Percentiles rank a stretch among this genome's conserved stretches.
phyloP scores from a whole-genome alignment of 30 jellyfish, hydroid and myxozoan species.

The Nemopilema nomurai region DNA sequence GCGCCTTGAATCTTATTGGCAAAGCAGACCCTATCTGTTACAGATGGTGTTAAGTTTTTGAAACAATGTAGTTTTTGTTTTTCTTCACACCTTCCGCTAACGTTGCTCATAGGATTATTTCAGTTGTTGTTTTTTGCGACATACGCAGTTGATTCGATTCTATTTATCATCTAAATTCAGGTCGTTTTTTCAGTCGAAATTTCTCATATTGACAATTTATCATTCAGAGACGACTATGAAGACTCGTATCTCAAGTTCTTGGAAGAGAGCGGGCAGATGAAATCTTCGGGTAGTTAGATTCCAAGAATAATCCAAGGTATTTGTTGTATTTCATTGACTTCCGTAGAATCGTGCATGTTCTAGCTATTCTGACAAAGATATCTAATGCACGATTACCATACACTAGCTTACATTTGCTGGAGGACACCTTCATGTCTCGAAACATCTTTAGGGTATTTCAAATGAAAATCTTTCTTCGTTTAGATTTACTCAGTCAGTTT shows the following conservation, averaged over 20 bases:
- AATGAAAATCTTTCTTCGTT: too few species aligned
- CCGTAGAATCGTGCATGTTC: background rate
- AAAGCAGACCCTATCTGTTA: background rate
- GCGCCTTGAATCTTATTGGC: background rate
- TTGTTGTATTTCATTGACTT: background rate
- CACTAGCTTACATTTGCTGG: background rate
- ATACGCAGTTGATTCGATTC: background rate
- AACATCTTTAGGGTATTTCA: too few species aligned
- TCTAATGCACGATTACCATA: background rate
- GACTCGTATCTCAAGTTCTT: background rate
- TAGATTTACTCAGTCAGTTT: too few species aligned
- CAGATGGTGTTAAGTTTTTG: background rate
- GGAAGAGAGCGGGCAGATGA: slow-evolving; percentile 26
- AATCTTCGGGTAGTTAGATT: background rate
- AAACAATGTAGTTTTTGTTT: background rate
- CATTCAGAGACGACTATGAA: background rate
- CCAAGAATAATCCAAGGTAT: background rate
- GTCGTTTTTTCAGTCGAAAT: too few species aligned
- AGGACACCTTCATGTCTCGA: too few species aligned
- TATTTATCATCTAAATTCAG: too few species aligned
- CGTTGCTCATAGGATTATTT: background rate
- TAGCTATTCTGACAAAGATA: background rate
- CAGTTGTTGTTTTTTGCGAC: background rate
- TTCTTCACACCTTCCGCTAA: background rate
- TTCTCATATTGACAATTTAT: background rate